phyloP scores from a whole-genome alignment of 2,888 invertebrate genomes.

The Ormia ochracea region DNA sequence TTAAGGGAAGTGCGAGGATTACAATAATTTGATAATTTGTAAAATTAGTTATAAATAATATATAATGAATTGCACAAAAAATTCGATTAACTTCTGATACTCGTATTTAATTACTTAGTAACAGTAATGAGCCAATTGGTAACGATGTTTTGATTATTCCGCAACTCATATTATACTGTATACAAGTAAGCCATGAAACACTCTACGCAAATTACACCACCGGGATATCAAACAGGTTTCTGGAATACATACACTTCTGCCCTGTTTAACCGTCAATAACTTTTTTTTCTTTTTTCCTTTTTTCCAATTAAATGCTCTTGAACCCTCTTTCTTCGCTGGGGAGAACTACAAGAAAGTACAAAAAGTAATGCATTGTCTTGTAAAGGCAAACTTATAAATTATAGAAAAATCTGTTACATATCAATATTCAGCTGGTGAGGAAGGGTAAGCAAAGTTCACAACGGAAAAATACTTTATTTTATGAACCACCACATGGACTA shows the following conservation, averaged over 20 bases:
- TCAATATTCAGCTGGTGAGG: not conserved
- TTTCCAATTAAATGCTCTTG: not conserved
- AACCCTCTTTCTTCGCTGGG: slow-evolving; percentile 59
- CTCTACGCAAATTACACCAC: slow-evolving; percentile 3
- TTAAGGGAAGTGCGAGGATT: no score
- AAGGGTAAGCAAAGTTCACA: slow-evolving; percentile 7
- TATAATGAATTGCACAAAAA: no score
- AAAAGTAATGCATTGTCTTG: slow-evolving; percentile 19
- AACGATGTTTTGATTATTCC: no score
- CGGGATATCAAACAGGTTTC: slow-evolving; percentile 21
- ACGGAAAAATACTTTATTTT: slow-evolving; percentile 62
- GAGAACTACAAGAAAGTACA: not conserved
- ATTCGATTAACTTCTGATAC: no score
- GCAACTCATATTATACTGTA: not conserved
- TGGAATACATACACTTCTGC: not conserved
- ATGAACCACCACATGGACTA: slow-evolving; percentile 16
- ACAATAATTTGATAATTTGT: no score
- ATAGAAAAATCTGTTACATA: slow-evolving; percentile 63
- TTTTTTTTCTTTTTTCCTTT: not conserved
- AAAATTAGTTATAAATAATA: no score
- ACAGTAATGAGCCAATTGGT: no score
- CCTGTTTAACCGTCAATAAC: not conserved
- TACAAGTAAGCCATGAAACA: not conserved
- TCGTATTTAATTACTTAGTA: no score
- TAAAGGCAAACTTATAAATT: slow-evolving; percentile 63